Conservation (phyloP, 2,888 invertebrate species). For the Syrista parreyssii region DNA sequence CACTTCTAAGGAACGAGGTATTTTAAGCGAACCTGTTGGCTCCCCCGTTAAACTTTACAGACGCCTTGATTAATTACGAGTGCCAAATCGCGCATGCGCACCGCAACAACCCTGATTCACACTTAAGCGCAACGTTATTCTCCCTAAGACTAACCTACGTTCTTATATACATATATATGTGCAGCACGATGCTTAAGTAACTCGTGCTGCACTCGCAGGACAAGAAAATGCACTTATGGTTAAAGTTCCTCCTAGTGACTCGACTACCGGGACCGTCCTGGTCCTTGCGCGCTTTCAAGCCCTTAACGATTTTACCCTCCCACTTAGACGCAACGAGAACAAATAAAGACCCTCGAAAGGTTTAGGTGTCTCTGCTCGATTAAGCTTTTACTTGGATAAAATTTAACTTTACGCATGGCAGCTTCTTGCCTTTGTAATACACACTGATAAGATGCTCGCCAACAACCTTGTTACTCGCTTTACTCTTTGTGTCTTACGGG, state of each 20-base stretch:
- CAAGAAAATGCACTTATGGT: not conserved
- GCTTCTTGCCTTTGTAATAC: conserved; percentile 33
- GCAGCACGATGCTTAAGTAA: not conserved
- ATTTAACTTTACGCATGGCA: conserved; percentile 55
- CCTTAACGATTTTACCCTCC: not conserved
- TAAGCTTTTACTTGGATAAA: conserved; percentile 60
- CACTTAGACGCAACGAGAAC: conserved; percentile 32
- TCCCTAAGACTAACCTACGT: not conserved
- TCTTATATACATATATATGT: not conserved
- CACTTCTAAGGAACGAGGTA: not conserved
- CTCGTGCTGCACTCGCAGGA: not conserved
- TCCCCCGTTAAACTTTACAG: not conserved
- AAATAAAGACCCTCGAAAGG: conserved; percentile 26
- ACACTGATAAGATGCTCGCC: conserved; percentile 26
- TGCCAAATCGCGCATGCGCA: not conserved
- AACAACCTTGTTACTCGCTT: conserved; percentile 47
- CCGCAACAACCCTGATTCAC: not conserved
- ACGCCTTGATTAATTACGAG: not conserved
- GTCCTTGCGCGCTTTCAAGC: not conserved
- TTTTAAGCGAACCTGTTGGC: not conserved
- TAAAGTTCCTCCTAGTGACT: not conserved
- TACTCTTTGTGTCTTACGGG: not conserved
- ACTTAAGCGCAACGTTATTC: not conserved
- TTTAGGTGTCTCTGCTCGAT: conserved; percentile 44
- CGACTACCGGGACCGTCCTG: not conserved